These are phyloP conservation scores for Peromyscus californicus DNA, from an alignment of 2,113 vertebrate species.

Conservation along the genomic window DNA sequence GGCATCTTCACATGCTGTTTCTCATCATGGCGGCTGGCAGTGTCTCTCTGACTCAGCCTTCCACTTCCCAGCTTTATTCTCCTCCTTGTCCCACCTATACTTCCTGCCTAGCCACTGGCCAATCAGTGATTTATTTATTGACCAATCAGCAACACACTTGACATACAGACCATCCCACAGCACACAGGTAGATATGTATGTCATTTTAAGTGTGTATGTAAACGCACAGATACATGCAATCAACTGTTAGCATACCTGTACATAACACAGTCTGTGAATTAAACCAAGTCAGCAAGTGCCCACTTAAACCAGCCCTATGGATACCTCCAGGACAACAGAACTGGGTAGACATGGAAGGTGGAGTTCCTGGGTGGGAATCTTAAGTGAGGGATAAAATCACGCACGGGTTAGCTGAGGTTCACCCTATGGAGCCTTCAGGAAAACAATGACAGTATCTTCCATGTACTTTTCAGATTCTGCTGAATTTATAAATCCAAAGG, in stretches of 20 bases:
- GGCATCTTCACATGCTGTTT: no score
- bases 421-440: not conserved
- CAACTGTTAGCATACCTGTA: conserved; percentile 14
- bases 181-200: not conserved
- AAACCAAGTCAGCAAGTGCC: not conserved
- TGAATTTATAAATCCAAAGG: conserved; percentile 55
- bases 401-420: not conserved
- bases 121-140: no score
- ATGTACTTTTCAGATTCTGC: not conserved
- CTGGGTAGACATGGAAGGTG: accelerated
- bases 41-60: no score
- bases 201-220: not conserved
- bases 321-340: not conserved
- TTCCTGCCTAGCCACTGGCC: no score
- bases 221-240: not conserved
- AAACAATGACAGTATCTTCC: not conserved
- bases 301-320: not conserved
- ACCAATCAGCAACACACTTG: no score
- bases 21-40: no score
- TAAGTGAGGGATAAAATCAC: not conserved
- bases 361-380: not conserved
- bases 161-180: no score
- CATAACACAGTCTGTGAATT: not conserved
- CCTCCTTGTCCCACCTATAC: no score
- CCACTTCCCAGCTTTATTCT: no score